Evolutionary conservation across 2,797 vertebrate species (phyloP), one percentile per base, ranked within the genome.

Genomic region (Pipistrellus pipistrellus): DNA sequence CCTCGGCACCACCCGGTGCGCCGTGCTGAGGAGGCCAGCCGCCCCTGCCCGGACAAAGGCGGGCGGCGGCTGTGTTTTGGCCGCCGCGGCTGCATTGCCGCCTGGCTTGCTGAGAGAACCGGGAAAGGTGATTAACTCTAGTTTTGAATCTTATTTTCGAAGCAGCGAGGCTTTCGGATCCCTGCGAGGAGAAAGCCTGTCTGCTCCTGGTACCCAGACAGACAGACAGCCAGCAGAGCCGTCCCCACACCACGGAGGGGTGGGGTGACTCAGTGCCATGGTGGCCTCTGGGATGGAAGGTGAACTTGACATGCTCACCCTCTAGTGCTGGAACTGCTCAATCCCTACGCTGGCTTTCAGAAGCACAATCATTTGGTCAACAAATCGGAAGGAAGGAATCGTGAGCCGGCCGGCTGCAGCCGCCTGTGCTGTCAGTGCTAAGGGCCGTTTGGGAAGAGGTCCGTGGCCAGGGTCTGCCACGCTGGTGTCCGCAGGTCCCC

Each of bases 381-480:
- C 8, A 51, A 69, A 7, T 20, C 4, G 27, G 38, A 46, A 53
- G 0, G 1, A 21, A 18, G n/a, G 68, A 38, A 6, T 30, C 25
- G 1, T 3, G 18, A 27, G 38, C 64, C 1, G 18, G 4, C 53
- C 0, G 4, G 35, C 35, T 8, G 38, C 55, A 1, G 48, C 30
- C 0, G 13, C 30, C 41, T 4, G 0, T 1, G 41, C 27, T 8
- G 35, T 68, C 12, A n/a, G 9, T 3, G n/a, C 41, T 23, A 18
- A 25, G 25, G 32, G 48, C 41, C 32, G 1, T n/a, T 51, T 38
- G 7, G 75, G 69, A 6, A 71, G 68, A 59, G 44, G 69, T 23
- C 11, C 0, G 4, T 57, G 57, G 17, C 62, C 76, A 4, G 0
- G 9, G 1, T 21, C 20, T 48, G 30, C 64, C n/a, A 18, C 15